A percentile compares a stretch with the other conserved stretches of the same genome.
Conservation (phyloP, 1,140 invertebrate species). For the Nomia melanderi region DNA sequence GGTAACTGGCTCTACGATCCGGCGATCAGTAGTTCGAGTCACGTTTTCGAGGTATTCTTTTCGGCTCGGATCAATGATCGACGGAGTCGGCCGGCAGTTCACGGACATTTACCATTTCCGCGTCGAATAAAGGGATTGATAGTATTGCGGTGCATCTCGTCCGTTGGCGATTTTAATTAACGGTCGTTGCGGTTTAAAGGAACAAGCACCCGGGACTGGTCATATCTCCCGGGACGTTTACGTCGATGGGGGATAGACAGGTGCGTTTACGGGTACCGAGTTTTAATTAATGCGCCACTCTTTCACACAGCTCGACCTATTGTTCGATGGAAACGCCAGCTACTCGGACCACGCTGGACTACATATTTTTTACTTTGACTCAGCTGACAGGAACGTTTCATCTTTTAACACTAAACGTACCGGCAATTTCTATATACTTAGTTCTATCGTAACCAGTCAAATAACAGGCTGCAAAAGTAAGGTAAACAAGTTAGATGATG, state of each 20-base stretch:
- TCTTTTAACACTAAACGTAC: no score
- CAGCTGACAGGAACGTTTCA: no score
- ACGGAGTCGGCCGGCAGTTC: not conserved
- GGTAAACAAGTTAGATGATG: no score
- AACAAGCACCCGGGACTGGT: not conserved
- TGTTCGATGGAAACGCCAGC: slow-evolving; percentile 1
- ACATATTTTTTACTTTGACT: not conserved
- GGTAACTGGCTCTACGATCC: not conserved
- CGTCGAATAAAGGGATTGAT: slow-evolving; percentile 23
- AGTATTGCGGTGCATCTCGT: slow-evolving; percentile 14
- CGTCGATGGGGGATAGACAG: slow-evolving; percentile 11
- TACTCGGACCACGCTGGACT: not conserved
- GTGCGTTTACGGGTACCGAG: slow-evolving; percentile 22
- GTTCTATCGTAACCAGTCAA: no score
- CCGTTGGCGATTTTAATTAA: slow-evolving; percentile 47
- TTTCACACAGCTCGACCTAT: slow-evolving; percentile 7
- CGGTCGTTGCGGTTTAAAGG: slow-evolving; percentile 8
- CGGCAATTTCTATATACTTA: no score
- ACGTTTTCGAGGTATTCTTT: not conserved
- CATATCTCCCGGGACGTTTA: slow-evolving; percentile 28
- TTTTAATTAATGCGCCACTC: slow-evolving; percentile 34
- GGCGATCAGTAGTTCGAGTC: not conserved
- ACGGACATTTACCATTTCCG: slow-evolving; percentile 1
- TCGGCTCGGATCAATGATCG: not conserved
- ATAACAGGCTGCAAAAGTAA: no score